Base-by-base conservation (phyloP, 1,140 invertebrate genomes). In the Mamestra configurata region DNA sequence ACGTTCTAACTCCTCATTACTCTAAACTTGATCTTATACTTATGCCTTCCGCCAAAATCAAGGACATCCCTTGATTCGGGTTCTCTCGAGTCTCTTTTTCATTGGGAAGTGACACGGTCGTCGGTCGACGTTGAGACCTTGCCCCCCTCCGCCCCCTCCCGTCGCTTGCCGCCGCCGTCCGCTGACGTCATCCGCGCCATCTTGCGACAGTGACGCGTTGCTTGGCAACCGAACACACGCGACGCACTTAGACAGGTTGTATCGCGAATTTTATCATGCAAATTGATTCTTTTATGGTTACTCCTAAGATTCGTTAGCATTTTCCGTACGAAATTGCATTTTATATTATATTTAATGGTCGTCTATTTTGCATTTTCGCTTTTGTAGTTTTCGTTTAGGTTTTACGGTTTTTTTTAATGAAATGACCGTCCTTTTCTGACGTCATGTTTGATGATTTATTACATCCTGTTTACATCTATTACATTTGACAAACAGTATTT, bases 101-200 rank as follows among this genome's bases (percentile, higher is more conserved):
- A 91, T 89, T 90, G 91, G 91, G 91, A 94, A 93, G 90, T 92
- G 92, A 92, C 92, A 91, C 91, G 90, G 88, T 92, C 88, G 83
- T 80, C 79, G 80, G 57, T 49, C 79, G 89, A 86, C 88, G 82
- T 84, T 79, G 84, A 90, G 88, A 90, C 90, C 92, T 92, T 93
- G 91, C 89, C 85, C 78, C 59, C 89, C 86, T 82, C 84, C 82
- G 82, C 79, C 86, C 78, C 84, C 82, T 82, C 79, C 86, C 79
- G 24, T 37, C 66, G 22, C 40, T 6, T 4, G 20, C 64, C 31
- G 37, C 76, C 70, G 46, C 80, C 35, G 53, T 83, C 78, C 79
- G 87, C 84, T 95, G 93, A 93, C 90, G 93, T 95, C 92, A 95
- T 79, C 84, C 85, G 82, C 92, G 92, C 92, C 92, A 94, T 94